Evolutionary conservation across 37 sponge, comb jelly and placozoan species (phyloP).

Genomic region (Amphimedon queenslandica): DNA sequence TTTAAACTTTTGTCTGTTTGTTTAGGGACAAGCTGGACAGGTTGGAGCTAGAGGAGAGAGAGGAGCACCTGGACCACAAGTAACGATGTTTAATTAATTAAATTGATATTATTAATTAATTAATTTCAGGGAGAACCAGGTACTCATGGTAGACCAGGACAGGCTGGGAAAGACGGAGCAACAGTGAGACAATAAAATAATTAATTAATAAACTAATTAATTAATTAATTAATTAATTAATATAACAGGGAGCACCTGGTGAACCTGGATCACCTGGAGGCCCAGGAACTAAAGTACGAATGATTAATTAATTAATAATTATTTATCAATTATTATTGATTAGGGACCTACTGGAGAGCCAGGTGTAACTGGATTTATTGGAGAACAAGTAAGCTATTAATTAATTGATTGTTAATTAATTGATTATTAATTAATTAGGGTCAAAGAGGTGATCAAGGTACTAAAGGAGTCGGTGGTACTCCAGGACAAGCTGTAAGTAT

Average conservation of each 20-base stretch:
- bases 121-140: constrained; percentile 48
- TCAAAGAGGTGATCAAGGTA: constrained; percentile 35
- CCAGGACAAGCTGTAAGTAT: constrained; percentile 26
- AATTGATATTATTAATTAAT: constrained; percentile 1
- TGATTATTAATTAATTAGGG: background rate
- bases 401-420: background rate
- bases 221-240: background rate
- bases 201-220: no score
- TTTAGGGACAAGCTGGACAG: constrained; percentile 52
- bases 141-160: constrained; percentile 31
- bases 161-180: constrained; percentile 28
- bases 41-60: constrained; percentile 40
- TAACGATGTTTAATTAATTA: background rate
- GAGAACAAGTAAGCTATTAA: background rate
- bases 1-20: background rate
- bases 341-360: constrained; percentile 31
- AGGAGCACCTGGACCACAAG: constrained; percentile 43
- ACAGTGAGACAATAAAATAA: background rate
- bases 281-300: no score
- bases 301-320: background rate
- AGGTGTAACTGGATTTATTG: constrained; percentile 9
- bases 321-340: background rate
- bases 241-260: constrained; percentile 34
- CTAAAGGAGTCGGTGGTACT: constrained; percentile 33
- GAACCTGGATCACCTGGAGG: constrained; percentile 29